Conservation (phyloP, 2,113 vertebrate genomes). For the Hymenochirus boettgeri region DNA sequence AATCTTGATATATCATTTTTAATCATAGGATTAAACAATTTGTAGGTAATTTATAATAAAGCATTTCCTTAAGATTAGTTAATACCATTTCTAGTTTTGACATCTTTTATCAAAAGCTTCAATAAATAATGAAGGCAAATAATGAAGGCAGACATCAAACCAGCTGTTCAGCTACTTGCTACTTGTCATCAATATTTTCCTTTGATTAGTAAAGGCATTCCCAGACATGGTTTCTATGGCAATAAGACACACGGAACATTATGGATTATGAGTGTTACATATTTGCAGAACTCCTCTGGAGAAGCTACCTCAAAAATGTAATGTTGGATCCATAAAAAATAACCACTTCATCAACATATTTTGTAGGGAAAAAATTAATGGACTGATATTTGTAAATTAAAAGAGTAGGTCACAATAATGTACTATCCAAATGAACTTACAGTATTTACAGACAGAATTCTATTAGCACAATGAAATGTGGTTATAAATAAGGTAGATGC, state of each 20-base stretch:
- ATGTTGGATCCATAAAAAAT: conserved; percentile 12
- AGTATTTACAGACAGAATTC: too few species aligned
- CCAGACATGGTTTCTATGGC: conserved; percentile 16
- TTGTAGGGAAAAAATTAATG: too few species aligned
- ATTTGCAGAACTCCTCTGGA: conserved; percentile 15
- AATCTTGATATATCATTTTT: background rate
- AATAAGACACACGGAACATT: conserved; percentile 4
- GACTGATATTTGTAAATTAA: too few species aligned
- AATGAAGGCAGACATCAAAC: background rate
- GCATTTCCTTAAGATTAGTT: background rate
- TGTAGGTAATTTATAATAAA: background rate
- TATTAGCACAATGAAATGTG: too few species aligned
- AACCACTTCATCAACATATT: background rate
- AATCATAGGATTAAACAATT: background rate
- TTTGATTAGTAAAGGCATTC: conserved; percentile 21
- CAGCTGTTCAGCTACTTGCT: conserved; percentile 26
- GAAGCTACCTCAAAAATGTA: conserved; percentile 3
- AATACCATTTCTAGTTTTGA: conserved; percentile 13
- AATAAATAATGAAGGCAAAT: conserved; percentile 18
- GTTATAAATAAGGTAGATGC: too few species aligned
- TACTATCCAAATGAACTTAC: too few species aligned
- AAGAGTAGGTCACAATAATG: too few species aligned
- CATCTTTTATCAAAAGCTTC: conserved; percentile 11
- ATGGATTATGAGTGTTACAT: background rate
- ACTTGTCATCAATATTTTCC: conserved; percentile 20